phyloP scores from a whole-genome alignment of 2,888 invertebrate genomes.

The Pilophorus perplexus region DNA sequence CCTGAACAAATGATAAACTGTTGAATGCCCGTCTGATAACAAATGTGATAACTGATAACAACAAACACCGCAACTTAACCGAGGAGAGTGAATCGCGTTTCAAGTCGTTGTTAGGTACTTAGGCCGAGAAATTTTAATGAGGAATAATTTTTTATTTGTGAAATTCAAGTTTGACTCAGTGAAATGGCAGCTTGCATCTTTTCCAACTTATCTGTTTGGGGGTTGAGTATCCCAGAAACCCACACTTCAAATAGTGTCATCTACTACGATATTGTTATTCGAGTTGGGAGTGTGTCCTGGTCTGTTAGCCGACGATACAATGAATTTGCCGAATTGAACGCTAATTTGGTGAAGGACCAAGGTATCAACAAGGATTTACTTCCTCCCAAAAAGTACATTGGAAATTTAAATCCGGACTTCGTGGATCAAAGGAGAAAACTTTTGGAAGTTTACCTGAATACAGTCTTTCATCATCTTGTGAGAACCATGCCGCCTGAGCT shows the following conservation, averaged over 20 bases:
- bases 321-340: slow-evolving; percentile 85
- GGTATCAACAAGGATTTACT: slow-evolving; percentile 79
- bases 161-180: no score
- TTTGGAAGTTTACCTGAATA: slow-evolving; percentile 76
- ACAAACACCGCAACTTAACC: no score
- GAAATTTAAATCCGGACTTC: slow-evolving; percentile 85
- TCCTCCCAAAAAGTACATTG: slow-evolving; percentile 90
- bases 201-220: slow-evolving; percentile 64
- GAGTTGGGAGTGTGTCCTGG: slow-evolving; percentile 75
- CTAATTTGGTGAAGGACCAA: slow-evolving; percentile 74
- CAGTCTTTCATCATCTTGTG: slow-evolving; percentile 70
- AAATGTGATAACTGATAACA: no score
- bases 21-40: no score
- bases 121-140: no score
- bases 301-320: slow-evolving; percentile 81
- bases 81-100: no score
- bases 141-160: no score
- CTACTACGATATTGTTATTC: slow-evolving; percentile 65
- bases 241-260: slow-evolving; percentile 66
- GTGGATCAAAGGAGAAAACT: slow-evolving; percentile 78
- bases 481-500: slow-evolving; percentile 76
- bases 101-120: no score
- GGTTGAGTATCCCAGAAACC: slow-evolving; percentile 64
- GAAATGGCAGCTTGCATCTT: slow-evolving; percentile 58
- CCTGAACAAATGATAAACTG: no score